Evolutionary conservation across 2,797 vertebrate species (phyloP), one percentile per base, ranked within the genome.

Genomic region (Euthynnus affinis): DNA sequence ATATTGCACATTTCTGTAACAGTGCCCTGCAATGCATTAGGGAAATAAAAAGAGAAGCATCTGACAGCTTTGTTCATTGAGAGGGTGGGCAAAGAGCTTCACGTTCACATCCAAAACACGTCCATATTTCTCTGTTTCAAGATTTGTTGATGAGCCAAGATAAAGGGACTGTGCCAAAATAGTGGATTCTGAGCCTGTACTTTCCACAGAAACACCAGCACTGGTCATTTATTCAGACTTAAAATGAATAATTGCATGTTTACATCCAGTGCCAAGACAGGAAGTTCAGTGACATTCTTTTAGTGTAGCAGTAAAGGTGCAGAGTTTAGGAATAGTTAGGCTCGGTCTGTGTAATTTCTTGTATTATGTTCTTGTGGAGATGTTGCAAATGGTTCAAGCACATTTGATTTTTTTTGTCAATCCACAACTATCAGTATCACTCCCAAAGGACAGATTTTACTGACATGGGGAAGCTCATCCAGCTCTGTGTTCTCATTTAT

Each of bases 21-120:
- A 71, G 74, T 83, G 77, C 69, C 83, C 78, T 79, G 69, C 61
- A 76, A 81, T 85, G 61, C 87, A 79, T 85, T 73, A 60, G 87
- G 87, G 87, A 87, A 87, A 88, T 87, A 88, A 85, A 84, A 68
- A 69, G 74, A 66, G 71, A 71, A 78, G 70, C 66, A 73, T 76
- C 72, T 76, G 83, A 83, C 80, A 83, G 78, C 56, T 67, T 71
- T 79, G 61, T 70, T 85, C 78, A 71, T 66, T 65, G 71, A 78
- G 68, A 67, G 57, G 57, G 52, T 63, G 68, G 22, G 48, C 68
- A 67, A 76, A 69, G 53, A 74, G 72, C 61, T 40, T 60, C 32
- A 49, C 71, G 56, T 74, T 78, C 81, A 72, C 72, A 70, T 74
- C 68, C 67, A 73, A 80, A 65, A 66, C 20, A 20, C 20, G 6